A percentile compares a stretch with the other conserved stretches of the same genome.
Evolutionary conservation across 2,888 invertebrate species (phyloP).

Genomic region (Cataglyphis rosenhaueri): DNA sequence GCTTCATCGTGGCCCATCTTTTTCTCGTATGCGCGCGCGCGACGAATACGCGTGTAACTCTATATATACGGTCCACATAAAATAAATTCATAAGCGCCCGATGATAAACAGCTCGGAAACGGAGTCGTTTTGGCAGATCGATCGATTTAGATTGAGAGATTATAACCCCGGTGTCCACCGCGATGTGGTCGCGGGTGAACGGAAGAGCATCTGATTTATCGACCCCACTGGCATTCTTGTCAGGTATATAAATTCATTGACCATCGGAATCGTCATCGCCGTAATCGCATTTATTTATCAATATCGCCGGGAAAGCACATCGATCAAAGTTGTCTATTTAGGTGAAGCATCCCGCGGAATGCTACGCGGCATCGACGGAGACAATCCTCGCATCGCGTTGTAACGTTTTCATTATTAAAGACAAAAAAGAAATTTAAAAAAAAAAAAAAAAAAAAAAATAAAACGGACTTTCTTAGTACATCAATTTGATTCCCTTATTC

Average conservation of each 20-base stretch:
- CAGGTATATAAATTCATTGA: constrained; percentile 78
- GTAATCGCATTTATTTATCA: constrained; percentile 78
- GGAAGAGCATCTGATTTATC: constrained; percentile 69
- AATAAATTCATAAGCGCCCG: constrained; percentile 75
- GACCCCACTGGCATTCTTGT: constrained; percentile 68
- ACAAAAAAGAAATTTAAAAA: neutral
- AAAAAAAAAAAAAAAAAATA: neutral
- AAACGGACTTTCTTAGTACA: neutral
- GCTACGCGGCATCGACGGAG: constrained; percentile 40
- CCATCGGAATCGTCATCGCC: constrained; percentile 76
- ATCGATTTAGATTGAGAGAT: constrained; percentile 84
- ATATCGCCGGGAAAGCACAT: constrained; percentile 73
- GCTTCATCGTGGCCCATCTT: constrained; percentile 75
- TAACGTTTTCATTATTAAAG: constrained; percentile 14
- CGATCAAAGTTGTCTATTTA: constrained; percentile 75
- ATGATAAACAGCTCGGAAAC: constrained; percentile 78
- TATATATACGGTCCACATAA: constrained; percentile 54
- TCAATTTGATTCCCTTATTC: neutral
- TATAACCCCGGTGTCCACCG: constrained; percentile 68
- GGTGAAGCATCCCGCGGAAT: constrained; percentile 66
- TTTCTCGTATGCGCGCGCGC: constrained; percentile 45
- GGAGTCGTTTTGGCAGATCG: constrained; percentile 79
- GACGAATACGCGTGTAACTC: constrained; percentile 39
- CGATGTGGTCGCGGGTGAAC: constrained; percentile 30
- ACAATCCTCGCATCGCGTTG: neutral